Percentiles rank a stretch among this genome's conserved stretches.
phyloP scores from a whole-genome alignment of 2,797 vertebrate species.

The Megaceryle alcyon region DNA sequence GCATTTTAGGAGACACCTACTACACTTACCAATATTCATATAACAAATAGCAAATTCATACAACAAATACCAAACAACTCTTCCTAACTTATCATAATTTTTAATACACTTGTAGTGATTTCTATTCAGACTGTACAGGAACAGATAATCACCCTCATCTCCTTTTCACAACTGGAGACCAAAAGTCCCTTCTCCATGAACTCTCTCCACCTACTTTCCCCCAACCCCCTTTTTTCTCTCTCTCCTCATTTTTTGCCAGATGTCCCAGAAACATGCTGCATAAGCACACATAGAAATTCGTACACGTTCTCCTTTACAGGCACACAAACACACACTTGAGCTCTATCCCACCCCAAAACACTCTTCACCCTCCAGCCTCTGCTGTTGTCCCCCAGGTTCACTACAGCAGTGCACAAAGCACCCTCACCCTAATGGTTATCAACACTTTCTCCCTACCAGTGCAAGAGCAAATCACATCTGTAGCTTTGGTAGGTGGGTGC shows the following conservation, averaged over 20 bases:
- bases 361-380: not conserved
- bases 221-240: not conserved
- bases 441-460: not conserved
- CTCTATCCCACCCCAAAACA: fast-evolving
- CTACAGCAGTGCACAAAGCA: not conserved
- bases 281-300: not conserved
- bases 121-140: not conserved
- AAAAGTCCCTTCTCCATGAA: not conserved
- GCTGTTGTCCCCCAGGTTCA: not conserved
- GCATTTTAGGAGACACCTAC: not conserved
- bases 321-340: fast-evolving
- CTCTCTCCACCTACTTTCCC: not conserved
- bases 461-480: not conserved
- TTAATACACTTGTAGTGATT: not conserved
- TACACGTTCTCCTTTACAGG: not conserved
- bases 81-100: not conserved
- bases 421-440: not conserved
- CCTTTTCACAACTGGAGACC: not conserved
- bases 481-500: not conserved
- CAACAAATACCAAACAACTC: not conserved
- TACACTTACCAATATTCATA: not conserved
- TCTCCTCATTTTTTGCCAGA: not conserved
- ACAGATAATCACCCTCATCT: not conserved
- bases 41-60: not conserved
- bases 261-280: not conserved